Evolutionary conservation across 2,888 invertebrate species (phyloP).

Genomic region (Conus canariensis): DNA sequence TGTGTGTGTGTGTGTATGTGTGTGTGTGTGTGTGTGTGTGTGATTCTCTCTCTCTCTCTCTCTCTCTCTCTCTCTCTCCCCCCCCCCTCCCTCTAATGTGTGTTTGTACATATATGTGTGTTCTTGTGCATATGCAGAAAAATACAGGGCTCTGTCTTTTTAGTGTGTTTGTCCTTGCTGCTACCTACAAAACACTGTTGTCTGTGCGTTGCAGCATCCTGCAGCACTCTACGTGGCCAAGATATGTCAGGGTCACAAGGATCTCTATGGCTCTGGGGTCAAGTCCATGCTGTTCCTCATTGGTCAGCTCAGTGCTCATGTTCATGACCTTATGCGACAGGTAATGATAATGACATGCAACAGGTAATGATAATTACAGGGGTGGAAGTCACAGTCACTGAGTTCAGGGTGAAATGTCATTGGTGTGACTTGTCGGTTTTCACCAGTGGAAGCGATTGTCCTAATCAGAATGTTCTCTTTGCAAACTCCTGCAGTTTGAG

Average conservation of each 20-base stretch:
- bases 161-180: too few species aligned
- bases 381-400: neutral
- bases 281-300: conserved; percentile 46
- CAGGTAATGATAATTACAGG: conserved; percentile 28
- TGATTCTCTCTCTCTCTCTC: too few species aligned
- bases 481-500: too few species aligned
- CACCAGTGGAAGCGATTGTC: too few species aligned
- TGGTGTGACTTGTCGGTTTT: too few species aligned
- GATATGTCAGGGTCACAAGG: conserved; percentile 39
- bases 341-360: neutral
- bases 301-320: conserved; percentile 5
- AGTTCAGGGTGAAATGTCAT: neutral
- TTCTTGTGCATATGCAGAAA: too few species aligned
- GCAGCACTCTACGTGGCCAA: conserved; percentile 40
- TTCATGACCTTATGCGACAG: neutral
- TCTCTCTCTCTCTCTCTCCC: too few species aligned
- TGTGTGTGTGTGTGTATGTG: too few species aligned
- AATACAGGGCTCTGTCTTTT: too few species aligned
- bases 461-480: too few species aligned
- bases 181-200: too few species aligned
- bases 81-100: neutral
- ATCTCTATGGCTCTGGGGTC: conserved; percentile 40
- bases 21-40: too few species aligned
- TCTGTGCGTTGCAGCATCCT: conserved; percentile 30
- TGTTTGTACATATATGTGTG: neutral